These are phyloP conservation scores for Neoarius graeffei DNA, from an alignment of 2,113 vertebrate genomes.

Conservation along the genomic window DNA sequence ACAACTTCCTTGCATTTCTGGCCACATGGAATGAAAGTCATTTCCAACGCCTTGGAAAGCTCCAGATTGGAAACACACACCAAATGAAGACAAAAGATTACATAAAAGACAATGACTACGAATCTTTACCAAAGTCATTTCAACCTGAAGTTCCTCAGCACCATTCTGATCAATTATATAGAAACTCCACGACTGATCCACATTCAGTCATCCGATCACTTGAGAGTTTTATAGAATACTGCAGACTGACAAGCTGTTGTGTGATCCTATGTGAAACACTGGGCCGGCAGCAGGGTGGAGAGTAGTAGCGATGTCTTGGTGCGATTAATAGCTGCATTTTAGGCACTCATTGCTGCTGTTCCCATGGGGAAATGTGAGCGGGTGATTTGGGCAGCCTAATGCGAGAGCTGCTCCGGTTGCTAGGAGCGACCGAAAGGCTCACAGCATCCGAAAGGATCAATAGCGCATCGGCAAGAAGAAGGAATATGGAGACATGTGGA, in stretches of 20 bases:
- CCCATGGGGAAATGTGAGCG: constrained; percentile 41
- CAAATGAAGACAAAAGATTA: constrained; percentile 9
- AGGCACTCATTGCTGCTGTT: constrained; percentile 48
- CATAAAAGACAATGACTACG: not conserved
- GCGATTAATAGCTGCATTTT: constrained; percentile 41
- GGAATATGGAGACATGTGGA: not conserved
- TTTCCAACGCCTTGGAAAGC: constrained; percentile 69
- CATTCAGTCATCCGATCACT: not conserved
- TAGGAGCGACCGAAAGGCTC: constrained; percentile 69
- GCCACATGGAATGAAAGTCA: constrained; percentile 27
- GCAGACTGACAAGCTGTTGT: not conserved
- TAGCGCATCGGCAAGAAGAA: constrained; percentile 61
- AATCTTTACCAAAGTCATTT: not conserved
- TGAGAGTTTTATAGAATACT: not conserved
- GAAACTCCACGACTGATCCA: not conserved
- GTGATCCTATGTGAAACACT: not conserved
- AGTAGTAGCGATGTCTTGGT: constrained; percentile 32
- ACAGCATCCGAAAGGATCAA: constrained; percentile 64
- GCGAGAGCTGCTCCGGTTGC: constrained; percentile 65
- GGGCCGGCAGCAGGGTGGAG: not conserved
- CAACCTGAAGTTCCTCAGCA: not conserved
- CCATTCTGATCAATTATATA: not conserved
- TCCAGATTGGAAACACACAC: constrained; percentile 12
- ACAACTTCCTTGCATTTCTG: constrained; percentile 10
- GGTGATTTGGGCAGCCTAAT: constrained; percentile 53